These are phyloP conservation scores for Poeciliopsis turneri DNA, from an alignment of 2,797 vertebrate species.

Conservation along the genomic window DNA sequence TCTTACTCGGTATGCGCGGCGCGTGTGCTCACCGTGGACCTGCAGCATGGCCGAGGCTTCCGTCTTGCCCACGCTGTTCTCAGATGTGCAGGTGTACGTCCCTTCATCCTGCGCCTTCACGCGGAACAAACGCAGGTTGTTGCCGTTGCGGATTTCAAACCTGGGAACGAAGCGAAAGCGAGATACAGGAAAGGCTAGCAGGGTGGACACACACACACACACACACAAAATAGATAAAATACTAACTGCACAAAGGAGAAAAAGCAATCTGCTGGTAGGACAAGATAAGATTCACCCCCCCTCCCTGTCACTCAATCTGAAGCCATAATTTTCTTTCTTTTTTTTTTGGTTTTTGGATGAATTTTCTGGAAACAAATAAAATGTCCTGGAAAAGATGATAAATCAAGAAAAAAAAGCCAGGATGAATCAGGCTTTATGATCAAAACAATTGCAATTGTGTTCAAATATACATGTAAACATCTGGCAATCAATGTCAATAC, in stretches of 20 bases:
- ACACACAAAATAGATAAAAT: neutral
- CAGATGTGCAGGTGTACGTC: conserved; percentile 93
- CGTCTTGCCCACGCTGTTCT: conserved; percentile 92
- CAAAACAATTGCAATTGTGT: neutral
- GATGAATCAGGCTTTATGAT: neutral
- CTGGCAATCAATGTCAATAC: neutral
- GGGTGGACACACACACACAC: neutral
- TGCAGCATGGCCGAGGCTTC: conserved; percentile 91
- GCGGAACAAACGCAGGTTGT: conserved; percentile 85
- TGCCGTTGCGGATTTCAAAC: conserved; percentile 92
- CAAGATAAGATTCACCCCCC: conserved; percentile 32
- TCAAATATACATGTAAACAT: neutral
- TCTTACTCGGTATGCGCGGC: conserved; percentile 52
- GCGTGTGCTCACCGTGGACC: conserved; percentile 87
- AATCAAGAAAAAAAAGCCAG: neutral
- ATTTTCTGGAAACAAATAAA: conserved; percentile 42
- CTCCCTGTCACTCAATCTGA: conserved; percentile 50
- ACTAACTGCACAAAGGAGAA: conserved; percentile 41
- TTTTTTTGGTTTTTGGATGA: conserved; percentile 16
- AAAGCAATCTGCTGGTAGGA: conserved; percentile 17
- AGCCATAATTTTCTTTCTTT: conserved; percentile 27
- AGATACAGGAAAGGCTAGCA: conserved; percentile 41
- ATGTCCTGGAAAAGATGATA: neutral
- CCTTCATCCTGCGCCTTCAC: conserved; percentile 91
- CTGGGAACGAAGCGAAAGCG: conserved; percentile 67